phyloP scores from a whole-genome alignment of 1,140 invertebrate species.

The Marisa cornuarietis region DNA sequence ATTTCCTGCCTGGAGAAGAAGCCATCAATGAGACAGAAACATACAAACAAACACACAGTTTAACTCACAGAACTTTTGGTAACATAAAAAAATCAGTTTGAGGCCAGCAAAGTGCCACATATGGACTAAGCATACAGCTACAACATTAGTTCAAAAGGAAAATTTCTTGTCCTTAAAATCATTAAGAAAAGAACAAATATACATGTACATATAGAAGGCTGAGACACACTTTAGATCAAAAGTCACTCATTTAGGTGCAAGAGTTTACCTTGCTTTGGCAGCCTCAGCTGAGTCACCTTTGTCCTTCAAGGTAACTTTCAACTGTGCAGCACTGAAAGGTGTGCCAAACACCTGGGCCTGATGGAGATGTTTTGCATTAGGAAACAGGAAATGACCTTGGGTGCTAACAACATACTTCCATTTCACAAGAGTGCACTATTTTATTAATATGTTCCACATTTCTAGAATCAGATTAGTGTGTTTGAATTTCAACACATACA shows the following conservation, averaged over 20 bases:
- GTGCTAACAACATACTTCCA: no score
- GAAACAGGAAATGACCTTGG: background rate
- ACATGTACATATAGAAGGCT: background rate
- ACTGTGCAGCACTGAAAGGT: slow-evolving; percentile 41
- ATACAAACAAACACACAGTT: background rate
- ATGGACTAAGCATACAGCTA: no score
- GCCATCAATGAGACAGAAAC: background rate
- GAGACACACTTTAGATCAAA: no score
- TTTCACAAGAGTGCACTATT: no score
- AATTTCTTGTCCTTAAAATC: background rate
- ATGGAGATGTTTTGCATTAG: slow-evolving; percentile 10
- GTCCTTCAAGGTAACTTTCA: slow-evolving; percentile 51
- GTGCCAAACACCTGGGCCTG: slow-evolving; percentile 57
- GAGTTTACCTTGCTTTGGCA: slow-evolving; percentile 40
- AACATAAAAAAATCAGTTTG: no score
- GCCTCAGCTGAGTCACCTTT: slow-evolving; percentile 39
- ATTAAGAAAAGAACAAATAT: background rate
- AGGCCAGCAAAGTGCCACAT: no score
- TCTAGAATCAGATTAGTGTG: no score
- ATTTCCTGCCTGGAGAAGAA: slow-evolving; percentile 43
- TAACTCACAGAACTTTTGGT: background rate
- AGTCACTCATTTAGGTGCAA: background rate
- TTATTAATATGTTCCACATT: no score
- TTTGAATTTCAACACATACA: no score
- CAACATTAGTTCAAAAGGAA: no score